Evolutionary conservation across 2,113 vertebrate species (phyloP), one percentile per base, ranked within the genome.

Genomic region (Melanotaenia duboulayi): DNA sequence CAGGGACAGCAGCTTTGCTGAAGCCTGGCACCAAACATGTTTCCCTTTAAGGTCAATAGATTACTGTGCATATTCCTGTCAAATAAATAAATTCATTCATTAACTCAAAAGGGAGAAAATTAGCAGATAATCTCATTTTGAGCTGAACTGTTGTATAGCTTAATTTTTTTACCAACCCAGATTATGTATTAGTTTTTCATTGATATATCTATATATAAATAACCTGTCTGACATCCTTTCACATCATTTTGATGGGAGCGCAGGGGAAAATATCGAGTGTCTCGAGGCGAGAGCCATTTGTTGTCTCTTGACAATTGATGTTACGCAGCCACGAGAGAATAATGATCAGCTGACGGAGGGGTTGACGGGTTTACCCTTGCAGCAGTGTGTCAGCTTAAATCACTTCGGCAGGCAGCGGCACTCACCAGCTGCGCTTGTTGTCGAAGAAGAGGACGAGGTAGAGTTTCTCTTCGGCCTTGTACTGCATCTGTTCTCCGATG

Each of bases 371-470:
- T 80, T 50, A 69, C 61, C 71, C 76, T 70, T 64, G 74, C 24
- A 55, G 40, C 59, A 42, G 39, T 48, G 67, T 60, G 7, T 61
- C 63, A 14, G 57, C 52, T 77, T 80, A 78, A 81, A 79, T 80
- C 76, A 74, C 20, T 39, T 49, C 40, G 13, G 7, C 40, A 40
- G 63, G 61, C 6, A 7, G 48, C 0, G 17, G 24, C 64, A 89
- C 96, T 93, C 94, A 99, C 97, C 97, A 99, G 92, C 97, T 99
- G 87, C 97, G 95, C 92, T 98, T 99, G 90, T 97, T 99, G 94
- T 99, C 97, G 77, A 99, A 99, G 90, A 99, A 99, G 55, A 99
- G 95, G 65, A 99, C 97, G 37, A 99, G 95, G 89, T 96, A 96
- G 51, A 99, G 95, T 85, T 95, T 96, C 93, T 98, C 97, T 0